Conservation (phyloP, 2,888 invertebrate genomes). For the Ceriagrion tenellum region DNA sequence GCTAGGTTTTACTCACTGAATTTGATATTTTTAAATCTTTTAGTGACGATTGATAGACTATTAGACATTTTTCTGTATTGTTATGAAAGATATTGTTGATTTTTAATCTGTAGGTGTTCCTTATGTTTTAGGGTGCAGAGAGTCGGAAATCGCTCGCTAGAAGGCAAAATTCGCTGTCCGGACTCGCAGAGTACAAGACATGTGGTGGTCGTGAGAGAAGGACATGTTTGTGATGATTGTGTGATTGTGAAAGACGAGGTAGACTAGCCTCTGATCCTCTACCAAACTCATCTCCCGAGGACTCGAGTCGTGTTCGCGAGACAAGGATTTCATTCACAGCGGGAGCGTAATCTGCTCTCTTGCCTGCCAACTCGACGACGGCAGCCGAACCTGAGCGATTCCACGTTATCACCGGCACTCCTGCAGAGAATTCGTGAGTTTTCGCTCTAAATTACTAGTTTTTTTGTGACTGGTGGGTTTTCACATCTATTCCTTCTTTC, state of each 20-base stretch:
- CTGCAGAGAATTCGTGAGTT: not conserved
- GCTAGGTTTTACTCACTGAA: too few species aligned
- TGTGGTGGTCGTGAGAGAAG: not conserved
- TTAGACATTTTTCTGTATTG: too few species aligned
- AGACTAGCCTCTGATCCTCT: not conserved
- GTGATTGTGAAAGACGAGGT: not conserved
- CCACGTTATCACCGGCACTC: not conserved
- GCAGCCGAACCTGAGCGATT: not conserved
- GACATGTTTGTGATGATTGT: not conserved
- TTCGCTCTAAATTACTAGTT: not conserved
- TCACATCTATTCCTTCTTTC: too few species aligned
- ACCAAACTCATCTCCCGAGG: not conserved
- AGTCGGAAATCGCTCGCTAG: not conserved
- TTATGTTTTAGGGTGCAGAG: not conserved
- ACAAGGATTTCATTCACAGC: not conserved
- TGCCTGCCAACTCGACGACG: not conserved
- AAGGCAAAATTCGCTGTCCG: not conserved
- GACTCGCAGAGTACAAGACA: not conserved
- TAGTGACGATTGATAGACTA: too few species aligned
- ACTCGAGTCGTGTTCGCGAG: not conserved
- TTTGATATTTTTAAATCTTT: too few species aligned
- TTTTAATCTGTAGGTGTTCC: not conserved
- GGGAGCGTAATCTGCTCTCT: not conserved
- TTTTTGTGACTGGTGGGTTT: not conserved
- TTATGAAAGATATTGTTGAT: not conserved